These are phyloP conservation scores for Synaphobranchus kaupii DNA, from an alignment of 2,797 vertebrate species.

Conservation along the genomic window DNA sequence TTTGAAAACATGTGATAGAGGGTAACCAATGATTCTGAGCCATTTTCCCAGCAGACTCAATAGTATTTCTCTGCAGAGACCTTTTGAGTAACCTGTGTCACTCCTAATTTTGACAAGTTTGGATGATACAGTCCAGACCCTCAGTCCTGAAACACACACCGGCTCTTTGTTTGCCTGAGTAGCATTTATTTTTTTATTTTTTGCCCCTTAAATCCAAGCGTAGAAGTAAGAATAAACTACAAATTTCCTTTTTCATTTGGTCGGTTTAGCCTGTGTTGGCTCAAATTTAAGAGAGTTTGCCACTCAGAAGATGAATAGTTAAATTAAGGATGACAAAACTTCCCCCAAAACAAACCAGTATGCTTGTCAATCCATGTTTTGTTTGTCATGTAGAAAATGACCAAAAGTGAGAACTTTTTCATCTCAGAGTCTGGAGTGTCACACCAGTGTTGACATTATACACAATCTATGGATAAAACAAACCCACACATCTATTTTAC, in stretches of 20 bases:
- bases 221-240: slow-evolving; percentile 72
- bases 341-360: slow-evolving; percentile 67
- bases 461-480: background rate
- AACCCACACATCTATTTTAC: background rate
- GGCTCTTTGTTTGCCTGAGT: slow-evolving; percentile 85
- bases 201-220: slow-evolving; percentile 57
- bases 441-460: background rate
- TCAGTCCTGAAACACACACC: slow-evolving; percentile 88
- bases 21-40: slow-evolving; percentile 72
- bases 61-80: slow-evolving; percentile 79
- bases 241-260: slow-evolving; percentile 85
- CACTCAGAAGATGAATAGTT: slow-evolving; percentile 86
- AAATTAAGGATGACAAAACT: slow-evolving; percentile 72
- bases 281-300: slow-evolving; percentile 87
- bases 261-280: slow-evolving; percentile 80
- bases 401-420: background rate
- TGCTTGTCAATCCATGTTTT: slow-evolving; percentile 60
- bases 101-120: slow-evolving; percentile 77
- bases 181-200: slow-evolving; percentile 54
- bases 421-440: background rate
- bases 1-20: slow-evolving; percentile 63
- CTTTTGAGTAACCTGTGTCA: slow-evolving; percentile 90
- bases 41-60: slow-evolving; percentile 55
- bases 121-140: slow-evolving; percentile 87
- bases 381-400: slow-evolving; percentile 51